These are phyloP conservation scores for Malacoraja senta DNA, from an alignment of 2,797 vertebrate species.

Conservation along the genomic window DNA sequence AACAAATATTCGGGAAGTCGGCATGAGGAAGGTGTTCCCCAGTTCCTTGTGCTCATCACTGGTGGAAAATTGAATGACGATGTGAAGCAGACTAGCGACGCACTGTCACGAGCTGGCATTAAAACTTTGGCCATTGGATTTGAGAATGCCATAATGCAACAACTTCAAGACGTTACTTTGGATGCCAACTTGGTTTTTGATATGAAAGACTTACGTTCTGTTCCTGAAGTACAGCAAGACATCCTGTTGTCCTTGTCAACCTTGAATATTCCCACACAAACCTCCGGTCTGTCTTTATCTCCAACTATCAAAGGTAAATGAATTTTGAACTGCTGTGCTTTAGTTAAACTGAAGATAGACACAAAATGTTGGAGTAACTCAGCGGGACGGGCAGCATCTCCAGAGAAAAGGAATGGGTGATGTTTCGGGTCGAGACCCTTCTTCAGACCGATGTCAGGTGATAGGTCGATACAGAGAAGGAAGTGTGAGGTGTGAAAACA, in stretches of 20 bases:
- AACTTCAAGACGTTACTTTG: conserved; percentile 61
- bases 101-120: conserved; percentile 18
- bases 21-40: conserved; percentile 30
- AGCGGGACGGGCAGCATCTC: too few species aligned
- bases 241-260: neutral
- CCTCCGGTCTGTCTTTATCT: neutral
- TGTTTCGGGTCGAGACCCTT: too few species aligned
- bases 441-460: too few species aligned
- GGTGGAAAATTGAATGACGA: conserved; percentile 7
- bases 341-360: neutral
- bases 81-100: neutral
- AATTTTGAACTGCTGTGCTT: neutral
- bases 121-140: conserved; percentile 52
- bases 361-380: too few species aligned
- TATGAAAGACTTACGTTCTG: neutral
- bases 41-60: conserved; percentile 31
- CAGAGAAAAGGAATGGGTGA: too few species aligned
- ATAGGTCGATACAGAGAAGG: too few species aligned
- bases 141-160: conserved; percentile 48
- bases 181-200: conserved; percentile 47
- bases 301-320: conserved; percentile 7
- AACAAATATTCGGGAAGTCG: conserved; percentile 36
- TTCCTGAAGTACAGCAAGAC: neutral
- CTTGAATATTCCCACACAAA: neutral
- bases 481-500: too few species aligned